These are phyloP conservation scores for Drosophila meridionalis DNA, from an alignment of 2,888 invertebrate genomes.

Conservation along the genomic window DNA sequence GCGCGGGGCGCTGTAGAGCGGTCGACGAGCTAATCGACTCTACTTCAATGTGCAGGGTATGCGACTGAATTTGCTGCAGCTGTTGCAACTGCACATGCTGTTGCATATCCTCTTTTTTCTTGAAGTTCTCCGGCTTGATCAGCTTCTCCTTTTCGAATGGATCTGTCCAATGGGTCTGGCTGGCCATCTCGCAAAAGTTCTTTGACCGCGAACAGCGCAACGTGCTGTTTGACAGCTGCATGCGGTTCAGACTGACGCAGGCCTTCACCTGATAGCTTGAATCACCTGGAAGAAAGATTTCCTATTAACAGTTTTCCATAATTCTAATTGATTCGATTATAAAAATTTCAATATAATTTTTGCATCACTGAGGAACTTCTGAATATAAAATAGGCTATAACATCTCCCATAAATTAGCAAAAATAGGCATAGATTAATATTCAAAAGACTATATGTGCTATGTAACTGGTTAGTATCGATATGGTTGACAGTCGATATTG, in stretches of 20 bases:
- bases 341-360: neutral
- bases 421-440: too few species aligned
- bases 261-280: slow-evolving; percentile 21
- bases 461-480: neutral
- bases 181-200: slow-evolving; percentile 43
- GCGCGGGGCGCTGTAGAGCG: slow-evolving; percentile 58
- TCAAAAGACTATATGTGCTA: too few species aligned
- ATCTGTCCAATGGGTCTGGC: slow-evolving; percentile 45
- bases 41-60: slow-evolving; percentile 74
- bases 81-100: neutral
- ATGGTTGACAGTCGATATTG: neutral
- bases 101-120: neutral
- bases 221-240: slow-evolving; percentile 48
- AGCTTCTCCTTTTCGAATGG: neutral
- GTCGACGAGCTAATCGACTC: slow-evolving; percentile 62
- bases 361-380: neutral
- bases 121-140: neutral
- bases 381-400: too few species aligned
- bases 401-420: too few species aligned
- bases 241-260: slow-evolving; percentile 36
- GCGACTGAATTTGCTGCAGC: slow-evolving; percentile 20
- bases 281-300: slow-evolving; percentile 15
- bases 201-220: slow-evolving; percentile 24
- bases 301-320: neutral
- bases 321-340: neutral